A percentile compares a stretch with the other conserved stretches of the same genome.
phyloP scores from a whole-genome alignment of 2,797 vertebrate species.

The Oreochromis mossambicus region DNA sequence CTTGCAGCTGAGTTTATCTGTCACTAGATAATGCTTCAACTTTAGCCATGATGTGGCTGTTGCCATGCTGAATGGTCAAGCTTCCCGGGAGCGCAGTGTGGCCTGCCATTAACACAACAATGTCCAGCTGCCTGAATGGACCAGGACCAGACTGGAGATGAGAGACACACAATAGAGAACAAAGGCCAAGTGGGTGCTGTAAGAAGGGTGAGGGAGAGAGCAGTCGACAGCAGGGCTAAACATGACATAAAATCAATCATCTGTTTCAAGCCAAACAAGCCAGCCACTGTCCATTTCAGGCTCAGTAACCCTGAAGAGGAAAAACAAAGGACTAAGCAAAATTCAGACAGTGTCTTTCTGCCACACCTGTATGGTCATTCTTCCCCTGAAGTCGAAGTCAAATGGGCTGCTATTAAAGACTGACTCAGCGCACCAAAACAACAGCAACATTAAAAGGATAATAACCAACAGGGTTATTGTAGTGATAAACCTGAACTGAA shows the following conservation, averaged over 20 bases:
- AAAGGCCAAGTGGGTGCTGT: slow-evolving; percentile 45
- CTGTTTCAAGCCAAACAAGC: slow-evolving; percentile 55
- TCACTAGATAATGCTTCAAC: background rate
- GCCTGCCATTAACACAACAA: slow-evolving; percentile 50
- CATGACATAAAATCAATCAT: slow-evolving; percentile 64
- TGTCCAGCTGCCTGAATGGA: slow-evolving; percentile 55
- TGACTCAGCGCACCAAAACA: background rate
- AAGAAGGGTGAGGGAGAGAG: slow-evolving; percentile 17
- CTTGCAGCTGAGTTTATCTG: background rate
- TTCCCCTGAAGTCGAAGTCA: background rate
- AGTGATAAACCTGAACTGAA: background rate
- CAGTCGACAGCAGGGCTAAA: slow-evolving; percentile 38
- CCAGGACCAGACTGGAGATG: slow-evolving; percentile 23
- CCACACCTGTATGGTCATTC: background rate
- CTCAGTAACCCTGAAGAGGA: background rate
- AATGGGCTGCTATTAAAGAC: background rate
- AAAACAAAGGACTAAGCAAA: background rate
- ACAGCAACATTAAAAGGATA: background rate
- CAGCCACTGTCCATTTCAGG: slow-evolving; percentile 19
- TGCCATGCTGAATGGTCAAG: background rate
- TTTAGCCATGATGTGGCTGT: background rate
- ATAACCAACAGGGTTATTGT: background rate
- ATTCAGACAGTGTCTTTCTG: background rate
- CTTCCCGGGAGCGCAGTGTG: slow-evolving; percentile 16
- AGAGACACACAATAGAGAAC: slow-evolving; percentile 48